Conservation (phyloP, 2,888 invertebrate species). For the Cantharis rufa region DNA sequence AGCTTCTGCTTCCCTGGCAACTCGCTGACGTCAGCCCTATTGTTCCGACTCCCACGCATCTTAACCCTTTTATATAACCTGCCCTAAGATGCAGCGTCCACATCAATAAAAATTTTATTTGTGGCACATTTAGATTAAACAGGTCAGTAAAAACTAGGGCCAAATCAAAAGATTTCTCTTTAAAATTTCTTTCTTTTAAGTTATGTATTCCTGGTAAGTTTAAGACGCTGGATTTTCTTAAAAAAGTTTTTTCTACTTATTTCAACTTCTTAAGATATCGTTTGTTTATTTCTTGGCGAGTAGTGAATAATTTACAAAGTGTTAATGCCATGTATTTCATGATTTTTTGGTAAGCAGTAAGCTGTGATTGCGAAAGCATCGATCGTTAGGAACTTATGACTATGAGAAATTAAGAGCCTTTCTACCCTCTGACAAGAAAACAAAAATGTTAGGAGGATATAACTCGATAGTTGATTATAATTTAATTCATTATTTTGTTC, state of each 20-base stretch:
- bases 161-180: background rate
- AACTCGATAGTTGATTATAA: too few species aligned
- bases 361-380: background rate
- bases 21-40: conserved; percentile 52
- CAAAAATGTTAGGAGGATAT: background rate
- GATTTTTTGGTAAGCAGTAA: background rate
- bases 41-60: conserved; percentile 64
- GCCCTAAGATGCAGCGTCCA: conserved; percentile 28
- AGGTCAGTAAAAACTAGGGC: conserved; percentile 15
- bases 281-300: background rate
- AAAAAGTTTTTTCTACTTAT: conserved; percentile 14
- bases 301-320: background rate
- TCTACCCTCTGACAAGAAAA: background rate
- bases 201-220: conserved; percentile 20
- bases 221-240: conserved; percentile 29
- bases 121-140: conserved; percentile 16
- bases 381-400: background rate
- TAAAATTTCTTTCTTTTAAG: conserved; percentile 3
- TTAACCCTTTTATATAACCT: conserved; percentile 30
- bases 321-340: background rate
- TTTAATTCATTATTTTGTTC: too few species aligned
- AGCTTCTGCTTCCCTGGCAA: conserved; percentile 34
- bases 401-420: background rate
- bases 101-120: conserved; percentile 19
- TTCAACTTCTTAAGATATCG: background rate